phyloP scores from a whole-genome alignment of 2,797 vertebrate genomes.

The Chaetophractus vellerosus region DNA sequence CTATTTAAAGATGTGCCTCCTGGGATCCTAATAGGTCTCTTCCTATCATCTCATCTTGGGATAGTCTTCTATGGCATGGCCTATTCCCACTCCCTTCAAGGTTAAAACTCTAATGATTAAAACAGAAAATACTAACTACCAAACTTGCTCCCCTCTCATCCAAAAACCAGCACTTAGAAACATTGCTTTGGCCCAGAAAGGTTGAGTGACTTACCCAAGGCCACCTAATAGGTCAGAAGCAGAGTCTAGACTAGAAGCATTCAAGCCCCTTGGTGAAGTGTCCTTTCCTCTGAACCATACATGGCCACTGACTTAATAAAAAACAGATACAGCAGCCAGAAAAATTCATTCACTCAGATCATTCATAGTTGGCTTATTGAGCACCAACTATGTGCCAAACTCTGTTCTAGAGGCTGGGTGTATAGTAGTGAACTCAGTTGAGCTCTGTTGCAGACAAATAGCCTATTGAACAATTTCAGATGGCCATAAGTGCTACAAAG shows the following conservation, averaged over 20 bases:
- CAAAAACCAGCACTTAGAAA: constrained; percentile 16
- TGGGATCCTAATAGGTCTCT: background rate
- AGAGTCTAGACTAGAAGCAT: background rate
- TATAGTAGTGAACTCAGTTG: background rate
- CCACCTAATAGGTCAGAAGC: background rate
- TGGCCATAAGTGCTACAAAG: background rate
- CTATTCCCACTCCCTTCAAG: background rate
- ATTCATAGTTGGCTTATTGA: background rate
- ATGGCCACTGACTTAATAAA: background rate
- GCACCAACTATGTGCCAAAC: background rate
- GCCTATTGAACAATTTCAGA: background rate
- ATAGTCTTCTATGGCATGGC: background rate
- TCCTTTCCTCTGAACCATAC: background rate
- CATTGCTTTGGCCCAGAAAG: background rate
- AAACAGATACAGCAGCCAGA: background rate
- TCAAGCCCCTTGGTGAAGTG: background rate
- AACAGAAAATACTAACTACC: background rate
- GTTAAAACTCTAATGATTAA: constrained; percentile 6
- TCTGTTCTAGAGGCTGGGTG: background rate
- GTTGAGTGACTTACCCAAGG: background rate
- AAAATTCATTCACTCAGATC: background rate
- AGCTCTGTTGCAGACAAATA: background rate
- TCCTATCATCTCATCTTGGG: background rate
- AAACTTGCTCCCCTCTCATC: background rate
- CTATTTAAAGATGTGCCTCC: background rate